Conservation (phyloP, 2,888 invertebrate species). For the Nomada flava region DNA sequence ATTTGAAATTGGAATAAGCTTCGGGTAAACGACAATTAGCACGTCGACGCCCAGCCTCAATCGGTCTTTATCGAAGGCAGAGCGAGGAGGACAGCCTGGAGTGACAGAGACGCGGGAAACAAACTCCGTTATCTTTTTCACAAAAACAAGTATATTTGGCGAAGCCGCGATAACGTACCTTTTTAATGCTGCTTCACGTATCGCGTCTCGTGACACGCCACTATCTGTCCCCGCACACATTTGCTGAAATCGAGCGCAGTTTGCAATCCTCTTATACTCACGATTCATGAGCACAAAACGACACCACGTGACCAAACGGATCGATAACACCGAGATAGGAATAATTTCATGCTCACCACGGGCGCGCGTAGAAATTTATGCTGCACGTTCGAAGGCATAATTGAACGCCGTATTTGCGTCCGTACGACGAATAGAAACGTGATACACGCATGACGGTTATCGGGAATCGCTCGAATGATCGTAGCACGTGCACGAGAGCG, state of each 20-base stretch:
- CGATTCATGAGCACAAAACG: conserved; percentile 5
- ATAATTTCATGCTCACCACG: conserved; percentile 2
- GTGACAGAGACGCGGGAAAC: conserved; percentile 18
- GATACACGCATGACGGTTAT: background rate
- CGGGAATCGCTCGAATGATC: conserved; percentile 16
- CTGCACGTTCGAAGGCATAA: background rate
- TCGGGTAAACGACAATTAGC: background rate
- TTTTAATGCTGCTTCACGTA: conserved; percentile 12
- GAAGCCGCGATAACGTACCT: conserved; percentile 68
- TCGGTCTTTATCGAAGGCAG: conserved; percentile 35
- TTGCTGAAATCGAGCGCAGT: background rate
- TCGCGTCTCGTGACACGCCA: conserved; percentile 3
- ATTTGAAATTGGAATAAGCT: background rate
- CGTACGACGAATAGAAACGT: background rate
- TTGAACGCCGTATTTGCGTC: conserved; percentile 7
- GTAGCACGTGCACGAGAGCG: conserved; percentile 12
- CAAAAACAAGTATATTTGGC: conserved; percentile 74
- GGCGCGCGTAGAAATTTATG: background rate
- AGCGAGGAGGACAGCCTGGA: background rate
- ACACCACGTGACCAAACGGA: conserved; percentile 15
- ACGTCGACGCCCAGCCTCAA: background rate
- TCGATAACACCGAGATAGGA: conserved; percentile 47
- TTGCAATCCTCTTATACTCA: conserved; percentile 26
- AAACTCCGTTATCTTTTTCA: conserved; percentile 40
- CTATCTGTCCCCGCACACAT: conserved; percentile 5